phyloP scores from a whole-genome alignment of 2,888 invertebrate genomes.

The Dugesia japonica region DNA sequence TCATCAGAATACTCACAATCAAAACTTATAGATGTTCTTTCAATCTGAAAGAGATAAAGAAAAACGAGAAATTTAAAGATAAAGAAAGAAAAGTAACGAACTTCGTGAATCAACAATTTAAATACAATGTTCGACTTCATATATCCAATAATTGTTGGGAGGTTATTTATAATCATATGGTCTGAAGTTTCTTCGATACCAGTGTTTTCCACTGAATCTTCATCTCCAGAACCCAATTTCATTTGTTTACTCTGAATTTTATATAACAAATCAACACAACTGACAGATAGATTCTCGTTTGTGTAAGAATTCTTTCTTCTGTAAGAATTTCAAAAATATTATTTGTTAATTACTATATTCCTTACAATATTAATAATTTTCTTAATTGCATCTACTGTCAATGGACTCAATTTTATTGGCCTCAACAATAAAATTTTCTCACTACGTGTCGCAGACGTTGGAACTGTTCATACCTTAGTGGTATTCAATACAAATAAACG shows the following conservation, averaged over 20 bases:
- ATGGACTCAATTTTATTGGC: neutral
- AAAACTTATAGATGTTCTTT: neutral
- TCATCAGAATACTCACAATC: neutral
- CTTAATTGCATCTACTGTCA: neutral
- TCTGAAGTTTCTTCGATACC: neutral
- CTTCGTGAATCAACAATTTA: neutral
- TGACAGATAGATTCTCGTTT: neutral
- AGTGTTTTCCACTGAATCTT: neutral
- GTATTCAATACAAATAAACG: neutral
- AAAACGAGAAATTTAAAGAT: neutral
- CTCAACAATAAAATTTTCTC: neutral
- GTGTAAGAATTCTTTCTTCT: neutral
- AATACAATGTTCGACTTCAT: neutral
- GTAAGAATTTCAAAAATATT: neutral
- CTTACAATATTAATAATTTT: neutral
- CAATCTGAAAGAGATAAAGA: conserved; percentile 7
- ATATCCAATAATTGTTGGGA: neutral
- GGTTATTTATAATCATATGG: neutral
- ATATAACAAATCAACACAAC: neutral
- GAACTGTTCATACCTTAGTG: neutral
- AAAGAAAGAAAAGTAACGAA: too few species aligned
- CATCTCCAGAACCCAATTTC: neutral
- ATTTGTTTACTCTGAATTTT: neutral
- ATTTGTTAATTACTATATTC: too few species aligned
- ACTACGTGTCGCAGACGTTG: neutral